phyloP scores from a whole-genome alignment of 2,797 vertebrate genomes.

The Acrossocheilus fasciatus region DNA sequence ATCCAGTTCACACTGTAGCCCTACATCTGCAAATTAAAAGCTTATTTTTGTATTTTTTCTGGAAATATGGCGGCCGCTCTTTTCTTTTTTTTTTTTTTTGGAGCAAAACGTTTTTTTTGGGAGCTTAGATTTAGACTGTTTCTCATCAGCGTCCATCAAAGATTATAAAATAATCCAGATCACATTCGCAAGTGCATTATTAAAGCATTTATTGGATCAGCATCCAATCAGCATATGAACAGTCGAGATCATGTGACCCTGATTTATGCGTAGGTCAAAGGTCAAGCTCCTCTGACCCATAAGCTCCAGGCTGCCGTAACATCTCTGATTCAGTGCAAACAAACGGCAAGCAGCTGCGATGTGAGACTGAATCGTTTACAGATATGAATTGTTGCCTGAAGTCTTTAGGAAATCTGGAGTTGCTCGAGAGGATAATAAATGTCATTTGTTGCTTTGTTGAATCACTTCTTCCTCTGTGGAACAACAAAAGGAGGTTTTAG shows the following conservation, averaged over 20 bases:
- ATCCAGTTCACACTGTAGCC: constrained; percentile 66
- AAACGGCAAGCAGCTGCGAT: background rate
- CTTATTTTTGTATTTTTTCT: too few relatives aligned
- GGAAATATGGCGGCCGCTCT: background rate
- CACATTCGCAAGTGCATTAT: background rate
- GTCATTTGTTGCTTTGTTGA: background rate
- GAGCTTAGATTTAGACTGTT: background rate
- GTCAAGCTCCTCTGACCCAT: constrained; percentile 13
- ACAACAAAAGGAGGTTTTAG: background rate
- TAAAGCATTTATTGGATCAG: background rate
- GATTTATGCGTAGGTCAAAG: constrained; percentile 54
- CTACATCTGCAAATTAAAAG: background rate
- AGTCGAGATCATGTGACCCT: constrained; percentile 52
- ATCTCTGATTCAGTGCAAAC: background rate
- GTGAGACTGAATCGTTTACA: constrained; percentile 13
- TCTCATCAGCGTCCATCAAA: background rate
- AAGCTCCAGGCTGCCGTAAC: background rate
- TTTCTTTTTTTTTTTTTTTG: background rate
- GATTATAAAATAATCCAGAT: background rate
- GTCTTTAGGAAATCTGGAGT: constrained; percentile 13
- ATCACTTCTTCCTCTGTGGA: background rate
- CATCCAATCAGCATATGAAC: constrained; percentile 19
- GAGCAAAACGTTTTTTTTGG: background rate
- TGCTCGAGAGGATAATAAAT: background rate
- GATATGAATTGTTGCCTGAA: background rate